These are phyloP conservation scores for Crocallis elinguaria DNA, from an alignment of 2,888 invertebrate species.

Conservation along the genomic window DNA sequence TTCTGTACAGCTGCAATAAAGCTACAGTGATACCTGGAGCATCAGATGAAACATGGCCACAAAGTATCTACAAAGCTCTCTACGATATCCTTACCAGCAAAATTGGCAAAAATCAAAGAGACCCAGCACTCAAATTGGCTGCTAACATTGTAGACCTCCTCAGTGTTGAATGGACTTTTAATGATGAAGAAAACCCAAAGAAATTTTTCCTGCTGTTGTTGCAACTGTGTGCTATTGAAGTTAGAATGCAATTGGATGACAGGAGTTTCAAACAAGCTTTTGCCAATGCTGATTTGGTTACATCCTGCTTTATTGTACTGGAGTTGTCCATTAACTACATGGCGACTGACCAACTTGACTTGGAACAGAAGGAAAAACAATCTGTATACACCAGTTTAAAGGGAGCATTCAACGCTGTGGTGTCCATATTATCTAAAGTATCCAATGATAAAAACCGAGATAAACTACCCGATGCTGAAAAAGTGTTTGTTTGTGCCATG, in stretches of 20 bases:
- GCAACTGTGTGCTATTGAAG: slow-evolving; percentile 95
- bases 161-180: slow-evolving; percentile 93
- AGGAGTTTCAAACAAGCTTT: slow-evolving; percentile 92
- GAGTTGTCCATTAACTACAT: slow-evolving; percentile 92
- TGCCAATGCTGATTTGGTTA: slow-evolving; percentile 90
- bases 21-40: slow-evolving; percentile 86
- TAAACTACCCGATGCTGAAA: slow-evolving; percentile 87
- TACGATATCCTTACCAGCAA: slow-evolving; percentile 94
- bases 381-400: slow-evolving; percentile 95
- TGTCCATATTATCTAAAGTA: slow-evolving; percentile 89
- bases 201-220: slow-evolving; percentile 92
- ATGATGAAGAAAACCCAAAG: slow-evolving; percentile 91
- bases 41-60: slow-evolving; percentile 91
- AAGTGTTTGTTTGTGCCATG: slow-evolving; percentile 92
- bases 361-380: slow-evolving; percentile 96
- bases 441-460: slow-evolving; percentile 90
- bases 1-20: slow-evolving; percentile 90
- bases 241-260: slow-evolving; percentile 96
- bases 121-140: slow-evolving; percentile 93
- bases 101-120: slow-evolving; percentile 94
- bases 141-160: slow-evolving; percentile 92
- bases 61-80: slow-evolving; percentile 91
- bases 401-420: slow-evolving; percentile 93
- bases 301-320: slow-evolving; percentile 92
- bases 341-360: slow-evolving; percentile 91